Base-by-base conservation (phyloP, 1,140 invertebrate species). In the Triops cancriformis region DNA sequence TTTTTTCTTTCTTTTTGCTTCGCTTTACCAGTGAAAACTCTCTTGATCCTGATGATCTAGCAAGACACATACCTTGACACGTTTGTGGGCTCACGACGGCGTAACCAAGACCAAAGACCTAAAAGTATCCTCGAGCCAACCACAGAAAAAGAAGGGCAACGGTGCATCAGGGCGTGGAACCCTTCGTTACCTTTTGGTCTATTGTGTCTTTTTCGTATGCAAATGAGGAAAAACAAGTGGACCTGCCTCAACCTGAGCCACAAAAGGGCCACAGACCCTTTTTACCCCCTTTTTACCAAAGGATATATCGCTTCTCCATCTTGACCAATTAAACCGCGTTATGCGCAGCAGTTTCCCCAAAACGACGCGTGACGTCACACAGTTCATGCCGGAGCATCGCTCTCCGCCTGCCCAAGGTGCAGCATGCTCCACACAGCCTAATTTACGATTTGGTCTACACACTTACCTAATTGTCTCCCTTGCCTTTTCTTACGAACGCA, bases 91-190 rank as follows among this genome's bases (percentile, higher is more conserved):
- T 64, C 51, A 64, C n/a, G 51, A 64, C 51, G 23, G 51, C 51
- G 51, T 64, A 64, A 64, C 51, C 51, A 64, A 64, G 51, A 64
- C 51, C 51, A 64, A 64, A 64, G 51, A 64, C 51, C n/a, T 64
- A 23, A 64, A 64, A 64, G 51, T 64, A n/a, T 64, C 23, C 51
- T 23, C n/a, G 14, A 18, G n/a, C 51, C 23, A 64, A 64, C 14
- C 31, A 2, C 10, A 64, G 23, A 64, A 64, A 23, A 64, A 64
- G 51, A 64, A 64, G 51, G 51, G 51, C 51, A 64, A 64, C 51
- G 51, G 51, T 64, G 51, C 51, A 64, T 64, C 51, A 64, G 51
- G 51, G 51, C 51, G 51, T 64, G 51, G 51, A 64, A 64, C 51
- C 51, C 51, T 64, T 64, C 51, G 51, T 64, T 64, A 64, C 51